Evolutionary conservation across 2,888 invertebrate species (phyloP).

Genomic region (Oligia strigilis): DNA sequence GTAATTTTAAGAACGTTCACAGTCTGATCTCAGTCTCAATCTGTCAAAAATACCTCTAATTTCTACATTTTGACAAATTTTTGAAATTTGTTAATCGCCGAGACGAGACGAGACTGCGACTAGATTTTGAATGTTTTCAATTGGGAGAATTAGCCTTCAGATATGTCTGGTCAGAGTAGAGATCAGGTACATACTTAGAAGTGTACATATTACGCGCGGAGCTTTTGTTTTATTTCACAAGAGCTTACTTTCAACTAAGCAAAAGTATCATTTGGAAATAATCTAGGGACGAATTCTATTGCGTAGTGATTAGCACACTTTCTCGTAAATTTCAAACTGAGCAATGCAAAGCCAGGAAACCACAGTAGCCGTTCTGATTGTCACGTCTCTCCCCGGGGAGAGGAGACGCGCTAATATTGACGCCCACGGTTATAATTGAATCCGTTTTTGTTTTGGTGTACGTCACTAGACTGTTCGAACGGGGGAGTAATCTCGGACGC

Average conservation of each 20-base stretch:
- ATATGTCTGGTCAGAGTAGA: background rate
- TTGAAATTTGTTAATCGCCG: no score
- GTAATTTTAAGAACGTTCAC: no score
- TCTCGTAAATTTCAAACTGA: background rate
- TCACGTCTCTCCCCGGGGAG: slow-evolving; percentile 15
- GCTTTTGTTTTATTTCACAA: no score
- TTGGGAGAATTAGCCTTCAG: no score
- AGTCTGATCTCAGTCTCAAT: no score
- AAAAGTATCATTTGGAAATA: background rate
- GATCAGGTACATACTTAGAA: background rate
- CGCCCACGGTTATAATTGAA: slow-evolving; percentile 59
- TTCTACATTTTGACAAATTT: no score
- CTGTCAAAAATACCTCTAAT: no score
- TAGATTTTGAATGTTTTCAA: no score
- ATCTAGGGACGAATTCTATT: background rate
- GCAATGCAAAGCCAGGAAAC: background rate
- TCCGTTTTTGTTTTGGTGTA: slow-evolving; percentile 56
- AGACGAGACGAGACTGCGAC: no score
- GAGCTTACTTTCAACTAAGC: background rate
- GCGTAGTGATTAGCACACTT: background rate
- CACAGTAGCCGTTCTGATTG: background rate
- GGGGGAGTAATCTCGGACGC: slow-evolving; percentile 60
- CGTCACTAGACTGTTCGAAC: slow-evolving; percentile 39
- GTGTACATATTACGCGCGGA: background rate
- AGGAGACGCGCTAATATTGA: slow-evolving; percentile 62